Evolutionary conservation across 2,113 vertebrate species (phyloP), one percentile per base, ranked within the genome.

Genomic region (Seriola rivoliana): DNA sequence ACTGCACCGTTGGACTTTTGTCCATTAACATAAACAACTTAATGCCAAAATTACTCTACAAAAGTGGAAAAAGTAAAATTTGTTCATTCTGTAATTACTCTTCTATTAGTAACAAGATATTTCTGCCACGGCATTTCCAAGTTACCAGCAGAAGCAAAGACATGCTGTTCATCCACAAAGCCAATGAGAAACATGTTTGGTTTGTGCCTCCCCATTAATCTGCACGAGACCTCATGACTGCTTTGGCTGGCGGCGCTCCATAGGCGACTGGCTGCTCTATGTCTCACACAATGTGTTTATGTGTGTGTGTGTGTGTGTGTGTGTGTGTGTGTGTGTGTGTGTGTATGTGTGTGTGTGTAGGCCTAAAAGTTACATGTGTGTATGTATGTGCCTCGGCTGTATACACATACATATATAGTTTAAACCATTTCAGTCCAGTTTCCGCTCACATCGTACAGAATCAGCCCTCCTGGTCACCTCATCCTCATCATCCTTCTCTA

Each of bases 101-200:
- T 78, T 80, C 88, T 89, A 90, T 92, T 93, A 93, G 93, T 93
- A 94, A 93, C 89, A 74, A 74, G 80, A 93, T 93, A 92, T 89
- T 88, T 75, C 55, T 77, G 85, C 76, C 82, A 34, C 10, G 0
- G 57, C 60, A 91, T 92, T 92, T 91, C 92, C 81, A 78, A 82
- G 90, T 74, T 82, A 92, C 89, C 75, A 81, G 81, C 84, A 82
- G 89, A 85, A 88, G 90, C 88, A 92, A 84, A 92, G 85, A 84
- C 73, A 60, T n/a, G 82, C 83, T 75, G 84, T 85, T 86, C 82
- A 65, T 90, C 85, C 81, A 85, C 86, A 91, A 63, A 91, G 82
- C 85, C 90, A 90, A 93, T 94, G 92, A 93, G 85, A 93, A 93
- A 92, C 92, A 93, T 84, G 88, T 87, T 94, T 85, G 77, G 84